Percentiles rank a stretch among this genome's conserved stretches.
These are phyloP conservation scores for Geodia barretti DNA, from an alignment of 37 sponge, comb jelly and placozoan genomes.

Conservation along the genomic window DNA sequence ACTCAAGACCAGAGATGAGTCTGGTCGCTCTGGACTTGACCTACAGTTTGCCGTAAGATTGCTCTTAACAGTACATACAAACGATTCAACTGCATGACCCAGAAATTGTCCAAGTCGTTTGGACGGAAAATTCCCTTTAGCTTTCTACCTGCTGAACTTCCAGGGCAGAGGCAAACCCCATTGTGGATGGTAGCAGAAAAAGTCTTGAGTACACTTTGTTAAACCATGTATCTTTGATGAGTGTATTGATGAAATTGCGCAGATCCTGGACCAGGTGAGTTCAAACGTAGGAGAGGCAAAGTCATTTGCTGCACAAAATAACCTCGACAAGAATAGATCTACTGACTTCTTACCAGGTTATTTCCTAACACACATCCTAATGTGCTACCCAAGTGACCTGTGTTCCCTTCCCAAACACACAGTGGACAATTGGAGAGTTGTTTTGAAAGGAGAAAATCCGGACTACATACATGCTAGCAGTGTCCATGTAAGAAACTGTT, in stretches of 20 bases:
- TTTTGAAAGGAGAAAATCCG: background rate
- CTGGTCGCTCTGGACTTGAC: background rate
- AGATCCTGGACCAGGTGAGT: conserved; percentile 29
- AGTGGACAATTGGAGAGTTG: conserved; percentile 27
- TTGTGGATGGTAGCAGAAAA: too few species aligned
- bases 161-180: background rate
- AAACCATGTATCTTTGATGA: background rate
- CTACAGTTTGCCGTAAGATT: background rate
- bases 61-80: too few species aligned
- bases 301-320: background rate
- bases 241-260: background rate
- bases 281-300: conserved; percentile 18
- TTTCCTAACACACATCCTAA: too few species aligned
- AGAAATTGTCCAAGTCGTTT: background rate
- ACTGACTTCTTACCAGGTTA: background rate
- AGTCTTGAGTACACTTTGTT: too few species aligned
- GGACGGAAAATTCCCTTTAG: background rate
- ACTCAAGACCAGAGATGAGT: background rate
- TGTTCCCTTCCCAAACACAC: background rate
- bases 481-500: conserved; percentile 35
- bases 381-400: background rate
- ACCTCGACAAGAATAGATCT: conserved; percentile 7
- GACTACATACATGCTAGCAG: conserved; percentile 55
- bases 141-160: too few species aligned
- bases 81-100: background rate